A percentile compares a stretch with the other conserved stretches of the same genome.
phyloP scores from a whole-genome alignment of 2,797 vertebrate species.

The Anguilla anguilla region DNA sequence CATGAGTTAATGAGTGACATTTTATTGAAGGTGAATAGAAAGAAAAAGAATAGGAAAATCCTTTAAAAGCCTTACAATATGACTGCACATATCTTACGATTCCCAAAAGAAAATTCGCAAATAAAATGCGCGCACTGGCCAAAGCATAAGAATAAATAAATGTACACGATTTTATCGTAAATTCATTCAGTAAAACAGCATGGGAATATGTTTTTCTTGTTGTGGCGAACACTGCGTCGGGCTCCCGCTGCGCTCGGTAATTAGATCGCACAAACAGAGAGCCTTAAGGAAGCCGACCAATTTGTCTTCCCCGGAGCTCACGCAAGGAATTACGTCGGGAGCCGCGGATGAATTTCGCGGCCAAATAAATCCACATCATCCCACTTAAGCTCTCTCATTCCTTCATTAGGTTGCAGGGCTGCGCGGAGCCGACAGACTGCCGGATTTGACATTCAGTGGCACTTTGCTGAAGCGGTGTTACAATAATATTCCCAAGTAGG shows the following conservation, averaged over 20 bases:
- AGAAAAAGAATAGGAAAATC: background rate
- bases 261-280: conserved; percentile 60
- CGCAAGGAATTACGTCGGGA: conserved; percentile 54
- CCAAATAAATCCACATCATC: conserved; percentile 30
- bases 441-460: conserved; percentile 2
- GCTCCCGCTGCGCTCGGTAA: conserved; percentile 42
- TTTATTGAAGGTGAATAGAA: background rate
- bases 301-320: conserved; percentile 49
- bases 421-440: background rate
- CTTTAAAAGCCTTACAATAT: background rate
- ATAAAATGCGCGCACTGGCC: background rate
- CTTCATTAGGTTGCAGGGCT: conserved; percentile 18
- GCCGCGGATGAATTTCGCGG: conserved; percentile 36
- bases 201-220: background rate
- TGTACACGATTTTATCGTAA: background rate
- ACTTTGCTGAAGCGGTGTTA: conserved; percentile 9
- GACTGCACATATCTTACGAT: background rate
- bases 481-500: conserved; percentile 18
- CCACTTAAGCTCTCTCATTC: conserved; percentile 17
- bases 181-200: background rate
- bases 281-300: conserved; percentile 54
- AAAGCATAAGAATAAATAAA: background rate
- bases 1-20: background rate
- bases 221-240: background rate
- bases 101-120: background rate